Evolutionary conservation across 2,888 invertebrate genomes (phyloP), one percentile per base, ranked within the genome.

Genomic region (Xanthia togata): DNA sequence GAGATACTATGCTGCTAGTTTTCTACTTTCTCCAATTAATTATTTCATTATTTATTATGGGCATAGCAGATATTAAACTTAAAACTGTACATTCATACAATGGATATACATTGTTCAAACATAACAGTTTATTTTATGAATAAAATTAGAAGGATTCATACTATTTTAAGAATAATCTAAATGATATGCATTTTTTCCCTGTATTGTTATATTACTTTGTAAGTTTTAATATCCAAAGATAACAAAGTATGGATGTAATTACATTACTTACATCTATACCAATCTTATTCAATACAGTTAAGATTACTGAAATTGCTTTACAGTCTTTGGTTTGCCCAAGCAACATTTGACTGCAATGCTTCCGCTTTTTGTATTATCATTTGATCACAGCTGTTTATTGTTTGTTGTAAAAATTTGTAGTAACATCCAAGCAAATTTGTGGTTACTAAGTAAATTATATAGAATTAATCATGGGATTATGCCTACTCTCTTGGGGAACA

Each of bases 21-120:
- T 50, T 70, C 57, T 59, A 78, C 63, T 78, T 78, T 78, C 57
- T 41, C 71, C 35, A 78, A 65, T 71, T 53, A 53, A 71, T 70
- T 35, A 70, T 57, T 77, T 55, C 44, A 55, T 50, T 14, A 50
- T 70, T 70, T 78, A 59, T 26, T 44, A 78, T 64, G 35, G 70
- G 26, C 41, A 50, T 31, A 62, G 26, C 55, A 70, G 38, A 64
- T 63, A 3, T 57, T 64, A 35, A 60, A 76, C 59, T 76, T 67
- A 41, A 70, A 64, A 55, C 69, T 77, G 44, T 50, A 50, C n/a
- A 70, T 64, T 78, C 23, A 35, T n/a, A 76, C 20, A 77, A 26
- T 64, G 20, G n/a, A 64, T 26, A 35, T 17, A 70, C 38, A n/a
- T 69, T 55, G 20, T 53, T 53, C 44, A n/a, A 64, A 50, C 20